Conservation (phyloP, 1,140 invertebrate species). For the Drosophila bipectinata region DNA sequence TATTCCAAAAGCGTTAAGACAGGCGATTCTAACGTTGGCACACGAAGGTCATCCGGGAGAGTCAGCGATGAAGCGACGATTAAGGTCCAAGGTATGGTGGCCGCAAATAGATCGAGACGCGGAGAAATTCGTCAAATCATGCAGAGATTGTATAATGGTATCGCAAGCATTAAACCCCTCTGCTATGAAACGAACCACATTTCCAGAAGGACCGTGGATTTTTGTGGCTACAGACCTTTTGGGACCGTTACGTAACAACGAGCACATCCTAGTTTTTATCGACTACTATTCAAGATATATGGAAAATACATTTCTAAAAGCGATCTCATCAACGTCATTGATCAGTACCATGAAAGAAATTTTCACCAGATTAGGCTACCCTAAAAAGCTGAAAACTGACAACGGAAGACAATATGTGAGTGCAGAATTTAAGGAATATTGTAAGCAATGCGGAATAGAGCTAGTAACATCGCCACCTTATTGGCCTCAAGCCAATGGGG, state of each 20-base stretch:
- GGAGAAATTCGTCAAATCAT: slow-evolving; percentile 83
- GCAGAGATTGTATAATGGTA: slow-evolving; percentile 78
- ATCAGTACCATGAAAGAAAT: too few relatives aligned
- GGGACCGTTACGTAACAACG: slow-evolving; percentile 25
- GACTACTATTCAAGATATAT: slow-evolving; percentile 15
- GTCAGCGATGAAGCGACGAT: slow-evolving; percentile 85
- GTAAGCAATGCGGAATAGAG: too few relatives aligned
- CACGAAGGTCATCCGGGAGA: slow-evolving; percentile 85
- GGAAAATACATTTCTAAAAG: too few relatives aligned
- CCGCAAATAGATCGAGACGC: slow-evolving; percentile 84
- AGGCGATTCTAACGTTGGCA: slow-evolving; percentile 63
- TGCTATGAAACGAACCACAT: slow-evolving; percentile 20
- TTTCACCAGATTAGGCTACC: too few relatives aligned
- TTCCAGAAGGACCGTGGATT: slow-evolving; percentile 23
- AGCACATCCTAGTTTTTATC: slow-evolving; percentile 21
- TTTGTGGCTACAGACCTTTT: slow-evolving; percentile 21
- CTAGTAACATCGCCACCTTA: too few relatives aligned
- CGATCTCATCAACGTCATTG: too few relatives aligned
- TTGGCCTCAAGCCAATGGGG: too few relatives aligned
- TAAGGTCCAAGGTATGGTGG: slow-evolving; percentile 85
- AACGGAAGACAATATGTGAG: too few relatives aligned
- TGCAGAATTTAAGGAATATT: too few relatives aligned
- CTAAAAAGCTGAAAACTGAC: too few relatives aligned
- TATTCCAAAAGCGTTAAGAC: slow-evolving; percentile 60
- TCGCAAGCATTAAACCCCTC: slow-evolving; percentile 14